A percentile compares a stretch with the other conserved stretches of the same genome.
These are phyloP conservation scores for Nasonovia ribisnigri DNA, from an alignment of 2,888 invertebrate genomes.

Conservation along the genomic window DNA sequence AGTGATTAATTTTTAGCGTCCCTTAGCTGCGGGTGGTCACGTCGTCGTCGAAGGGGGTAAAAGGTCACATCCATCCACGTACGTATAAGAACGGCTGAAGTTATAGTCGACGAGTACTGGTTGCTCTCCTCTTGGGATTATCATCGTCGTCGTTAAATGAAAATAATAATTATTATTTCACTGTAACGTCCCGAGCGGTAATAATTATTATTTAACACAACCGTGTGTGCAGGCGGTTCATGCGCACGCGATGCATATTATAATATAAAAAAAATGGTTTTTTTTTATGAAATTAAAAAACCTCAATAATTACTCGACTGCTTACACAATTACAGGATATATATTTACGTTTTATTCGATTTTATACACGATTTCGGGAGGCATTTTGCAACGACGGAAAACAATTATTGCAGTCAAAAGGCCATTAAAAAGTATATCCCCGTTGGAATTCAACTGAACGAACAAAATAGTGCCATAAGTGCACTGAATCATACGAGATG, in stretches of 20 bases:
- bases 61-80: not conserved
- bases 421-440: no score
- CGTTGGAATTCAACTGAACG: no score
- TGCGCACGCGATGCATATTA: not conserved
- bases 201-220: not conserved
- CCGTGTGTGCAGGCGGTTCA: not conserved
- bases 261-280: not conserved
- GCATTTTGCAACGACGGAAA: not conserved
- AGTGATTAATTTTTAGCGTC: conserved; percentile 45
- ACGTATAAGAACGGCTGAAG: conserved; percentile 12
- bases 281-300: not conserved
- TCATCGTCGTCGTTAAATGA: not conserved
- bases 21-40: conserved; percentile 3
- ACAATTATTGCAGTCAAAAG: not conserved
- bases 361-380: not conserved
- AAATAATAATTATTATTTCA: conserved; percentile 13
- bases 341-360: not conserved
- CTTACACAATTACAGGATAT: not conserved
- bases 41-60: not conserved
- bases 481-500: no score
- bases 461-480: no score
- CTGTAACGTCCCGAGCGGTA: not conserved
- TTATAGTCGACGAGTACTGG: not conserved
- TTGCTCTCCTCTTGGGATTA: not conserved
- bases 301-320: not conserved